Percentiles rank a stretch among this genome's conserved stretches.
phyloP scores from a whole-genome alignment of 2,113 vertebrate species.

The Cynocephalus volans region DNA sequence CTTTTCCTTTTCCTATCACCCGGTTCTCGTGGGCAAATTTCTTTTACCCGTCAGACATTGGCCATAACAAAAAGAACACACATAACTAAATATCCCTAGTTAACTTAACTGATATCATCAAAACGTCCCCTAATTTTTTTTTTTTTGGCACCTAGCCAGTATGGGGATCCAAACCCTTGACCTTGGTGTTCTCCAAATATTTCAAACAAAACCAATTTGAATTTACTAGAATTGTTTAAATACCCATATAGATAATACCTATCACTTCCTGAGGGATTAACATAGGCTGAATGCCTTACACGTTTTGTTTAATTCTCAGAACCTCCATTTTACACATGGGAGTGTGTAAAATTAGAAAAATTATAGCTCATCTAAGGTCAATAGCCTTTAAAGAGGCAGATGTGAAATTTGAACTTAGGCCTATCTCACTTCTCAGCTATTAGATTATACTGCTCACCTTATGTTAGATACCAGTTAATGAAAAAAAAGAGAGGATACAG shows the following conservation, averaged over 20 bases:
- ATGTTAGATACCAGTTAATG: background rate
- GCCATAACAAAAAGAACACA: too few species aligned
- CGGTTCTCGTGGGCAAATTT: too few species aligned
- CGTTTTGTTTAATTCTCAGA: background rate
- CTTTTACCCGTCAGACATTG: too few species aligned
- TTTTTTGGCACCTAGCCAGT: too few species aligned
- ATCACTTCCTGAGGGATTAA: background rate
- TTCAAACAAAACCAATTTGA: background rate
- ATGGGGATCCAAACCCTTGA: too few species aligned
- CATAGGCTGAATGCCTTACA: background rate
- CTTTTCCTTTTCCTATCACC: too few species aligned
- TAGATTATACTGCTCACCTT: background rate
- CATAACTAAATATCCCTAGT: background rate
- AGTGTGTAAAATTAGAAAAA: background rate
- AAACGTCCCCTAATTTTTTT: background rate
- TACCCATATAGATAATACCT: background rate
- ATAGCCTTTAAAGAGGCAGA: background rate
- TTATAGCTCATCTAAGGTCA: background rate
- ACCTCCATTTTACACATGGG: background rate
- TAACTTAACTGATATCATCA: background rate
- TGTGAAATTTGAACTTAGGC: background rate
- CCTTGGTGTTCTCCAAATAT: background rate
- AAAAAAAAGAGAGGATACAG: background rate
- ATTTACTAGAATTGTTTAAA: background rate
- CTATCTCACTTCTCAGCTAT: background rate